These are phyloP conservation scores for Drosophila borborema DNA, from an alignment of 2,888 invertebrate species.

Conservation along the genomic window DNA sequence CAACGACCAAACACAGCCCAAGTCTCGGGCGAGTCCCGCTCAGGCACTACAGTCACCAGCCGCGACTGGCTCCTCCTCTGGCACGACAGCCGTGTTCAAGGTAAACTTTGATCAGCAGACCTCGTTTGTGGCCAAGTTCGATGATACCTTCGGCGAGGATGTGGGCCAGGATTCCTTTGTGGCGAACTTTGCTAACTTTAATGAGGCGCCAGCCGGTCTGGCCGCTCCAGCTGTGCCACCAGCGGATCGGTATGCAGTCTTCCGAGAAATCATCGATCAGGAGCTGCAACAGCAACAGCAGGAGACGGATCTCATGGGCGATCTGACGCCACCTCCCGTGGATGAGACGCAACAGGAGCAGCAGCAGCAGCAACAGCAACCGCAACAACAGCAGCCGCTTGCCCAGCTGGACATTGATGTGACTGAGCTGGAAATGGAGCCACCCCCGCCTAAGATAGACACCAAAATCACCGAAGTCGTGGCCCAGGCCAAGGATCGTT, in stretches of 20 bases:
- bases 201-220: slow-evolving; percentile 58
- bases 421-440: slow-evolving; percentile 44
- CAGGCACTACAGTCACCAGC: slow-evolving; percentile 28
- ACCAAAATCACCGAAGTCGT: slow-evolving; percentile 86
- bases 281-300: slow-evolving; percentile 87
- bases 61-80: slow-evolving; percentile 20
- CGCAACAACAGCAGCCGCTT: slow-evolving; percentile 40
- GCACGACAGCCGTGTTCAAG: slow-evolving; percentile 80
- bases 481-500: slow-evolving; percentile 89
- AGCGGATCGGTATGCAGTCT: slow-evolving; percentile 94
- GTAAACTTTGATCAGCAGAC: slow-evolving; percentile 84
- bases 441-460: slow-evolving; percentile 84
- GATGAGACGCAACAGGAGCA: slow-evolving; percentile 54
- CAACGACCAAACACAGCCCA: slow-evolving; percentile 85
- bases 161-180: slow-evolving; percentile 86
- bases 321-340: slow-evolving; percentile 67
- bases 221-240: slow-evolving; percentile 85
- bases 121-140: slow-evolving; percentile 87
- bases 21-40: slow-evolving; percentile 40
- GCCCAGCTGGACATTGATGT: slow-evolving; percentile 41
- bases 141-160: slow-evolving; percentile 88
- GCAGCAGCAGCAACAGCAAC: slow-evolving; percentile 39
- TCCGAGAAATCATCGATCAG: slow-evolving; percentile 93
- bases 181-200: slow-evolving; percentile 89
- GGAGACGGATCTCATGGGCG: slow-evolving; percentile 81